phyloP scores from a whole-genome alignment of 2,888 invertebrate species.

The Caradrina kadenii region DNA sequence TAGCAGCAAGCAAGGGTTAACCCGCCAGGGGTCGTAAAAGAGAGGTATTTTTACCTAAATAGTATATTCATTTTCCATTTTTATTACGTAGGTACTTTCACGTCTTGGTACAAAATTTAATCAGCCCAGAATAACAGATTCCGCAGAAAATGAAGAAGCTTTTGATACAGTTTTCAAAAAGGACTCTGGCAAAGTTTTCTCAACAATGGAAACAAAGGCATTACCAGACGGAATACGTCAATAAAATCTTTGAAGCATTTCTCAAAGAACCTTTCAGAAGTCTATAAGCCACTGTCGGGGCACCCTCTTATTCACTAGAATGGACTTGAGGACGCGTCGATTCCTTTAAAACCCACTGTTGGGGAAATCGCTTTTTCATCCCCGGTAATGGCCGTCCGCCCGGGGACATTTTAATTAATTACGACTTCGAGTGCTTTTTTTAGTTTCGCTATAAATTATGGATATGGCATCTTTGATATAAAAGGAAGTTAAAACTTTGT shows the following conservation, averaged over 20 bases:
- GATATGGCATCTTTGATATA: slow-evolving; percentile 63
- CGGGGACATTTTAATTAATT: slow-evolving; percentile 89
- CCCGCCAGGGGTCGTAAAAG: slow-evolving; percentile 50
- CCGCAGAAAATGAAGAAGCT: slow-evolving; percentile 42
- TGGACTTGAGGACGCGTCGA: slow-evolving; percentile 77
- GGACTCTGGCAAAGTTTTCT: slow-evolving; percentile 56
- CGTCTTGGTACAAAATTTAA: slow-evolving; percentile 36
- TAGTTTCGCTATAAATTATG: slow-evolving; percentile 83
- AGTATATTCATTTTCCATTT: slow-evolving; percentile 53
- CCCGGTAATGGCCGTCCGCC: slow-evolving; percentile 84
- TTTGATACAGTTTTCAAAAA: slow-evolving; percentile 45
- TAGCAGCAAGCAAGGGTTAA: slow-evolving; percentile 50
- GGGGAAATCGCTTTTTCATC: slow-evolving; percentile 89
- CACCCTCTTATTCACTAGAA: slow-evolving; percentile 77
- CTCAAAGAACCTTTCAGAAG: slow-evolving; percentile 80
- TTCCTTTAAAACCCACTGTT: slow-evolving; percentile 85
- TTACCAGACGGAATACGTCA: slow-evolving; percentile 71
- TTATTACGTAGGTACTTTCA: slow-evolving; percentile 37
- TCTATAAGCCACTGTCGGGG: slow-evolving; percentile 77
- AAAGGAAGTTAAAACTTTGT: slow-evolving; percentile 3
- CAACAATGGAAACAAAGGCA: slow-evolving; percentile 64
- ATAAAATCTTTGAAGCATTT: slow-evolving; percentile 78
- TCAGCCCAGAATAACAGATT: slow-evolving; percentile 42
- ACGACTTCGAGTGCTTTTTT: slow-evolving; percentile 77
- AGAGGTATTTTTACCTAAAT: slow-evolving; percentile 48